Conservation (phyloP, 1,140 invertebrate genomes). For the Drosophila seguyi region DNA sequence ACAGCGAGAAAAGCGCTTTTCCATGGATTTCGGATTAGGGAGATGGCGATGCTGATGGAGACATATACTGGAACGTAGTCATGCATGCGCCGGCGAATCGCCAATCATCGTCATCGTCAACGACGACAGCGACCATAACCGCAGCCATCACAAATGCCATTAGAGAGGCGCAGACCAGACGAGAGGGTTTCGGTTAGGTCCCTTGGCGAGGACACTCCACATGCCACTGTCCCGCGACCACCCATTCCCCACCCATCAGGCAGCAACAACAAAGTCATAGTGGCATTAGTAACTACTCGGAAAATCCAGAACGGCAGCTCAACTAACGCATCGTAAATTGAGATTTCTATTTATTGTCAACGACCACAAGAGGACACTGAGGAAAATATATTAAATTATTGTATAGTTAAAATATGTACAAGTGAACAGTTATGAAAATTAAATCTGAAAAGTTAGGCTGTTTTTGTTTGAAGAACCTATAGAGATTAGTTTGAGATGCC, state of each 20-base stretch:
- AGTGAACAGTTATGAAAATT: not conserved
- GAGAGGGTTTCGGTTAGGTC: constrained; percentile 16
- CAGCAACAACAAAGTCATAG: constrained; percentile 31
- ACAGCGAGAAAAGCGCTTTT: constrained; percentile 57
- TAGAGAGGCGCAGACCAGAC: constrained; percentile 62
- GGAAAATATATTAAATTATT: not conserved
- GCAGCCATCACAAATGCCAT: constrained; percentile 80
- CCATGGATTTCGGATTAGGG: constrained; percentile 36
- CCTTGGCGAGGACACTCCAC: constrained; percentile 31
- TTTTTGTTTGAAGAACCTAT: not conserved
- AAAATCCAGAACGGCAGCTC: constrained; percentile 28
- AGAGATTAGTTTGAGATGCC: not conserved
- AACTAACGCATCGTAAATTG: constrained; percentile 80
- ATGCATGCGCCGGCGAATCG: constrained; percentile 69
- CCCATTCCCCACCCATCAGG: not conserved
- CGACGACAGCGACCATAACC: constrained; percentile 72
- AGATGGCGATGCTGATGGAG: constrained; percentile 24
- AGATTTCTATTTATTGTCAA: constrained; percentile 82
- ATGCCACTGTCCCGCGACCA: not conserved
- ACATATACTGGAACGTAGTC: constrained; percentile 37
- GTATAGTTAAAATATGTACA: not conserved
- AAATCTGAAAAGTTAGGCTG: fast-evolving
- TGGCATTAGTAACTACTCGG: constrained; percentile 39
- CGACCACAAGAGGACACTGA: constrained; percentile 31
- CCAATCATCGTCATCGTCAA: constrained; percentile 81